Base-by-base conservation (phyloP, 2,888 invertebrate species). In the Morpho deidamia region DNA sequence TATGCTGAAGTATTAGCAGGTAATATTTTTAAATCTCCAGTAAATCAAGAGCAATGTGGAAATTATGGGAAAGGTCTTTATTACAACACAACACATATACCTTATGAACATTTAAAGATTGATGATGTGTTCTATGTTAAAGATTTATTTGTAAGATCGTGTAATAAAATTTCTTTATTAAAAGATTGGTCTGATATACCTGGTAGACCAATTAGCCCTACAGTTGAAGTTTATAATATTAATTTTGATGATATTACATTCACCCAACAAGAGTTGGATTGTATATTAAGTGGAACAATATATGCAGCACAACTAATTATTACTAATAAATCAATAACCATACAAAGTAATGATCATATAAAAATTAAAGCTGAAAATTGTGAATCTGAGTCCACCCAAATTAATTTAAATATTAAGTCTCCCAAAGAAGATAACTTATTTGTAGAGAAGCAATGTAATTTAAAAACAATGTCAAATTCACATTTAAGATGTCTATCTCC, bases 151-250 rank as follows among this genome's bases (percentile, higher is more conserved):
- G 80, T 90, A 56, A 81, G 80, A 45, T 76, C 79, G 37, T 64
- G 49, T 43, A 68, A 71, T 43, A 80, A 76, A 61, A 74, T 33
- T 14, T 76, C 78, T 69, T 77, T 93, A 51, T 71, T 94, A n/a
- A 91, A 85, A 74, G 85, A 92, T 67, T 94, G 93, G 92, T 72
- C 80, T 23, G 68, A 81, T 44, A 94, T 94, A 65, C 92, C 92
- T 5, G 94, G 94, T 0, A 82, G 94, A 54, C 93, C 93, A 46
- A 64, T 69, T 9, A 91, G 92, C 50, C 94, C 93, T 1, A 61
- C 66, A 34, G 55, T 64, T 55, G 59, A 74, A 44, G 41, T 55
- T 44, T 57, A 49, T 32, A 61, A 58, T 45, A 70, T 79, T 60
- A 69, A 76, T 59, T 74, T 88, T 46, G 75, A 71, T 65, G 74